Evolutionary conservation across 35 echinoderm and acorn worm genomes (phyloP).

Genomic region (Ophiothrix spiculata): DNA sequence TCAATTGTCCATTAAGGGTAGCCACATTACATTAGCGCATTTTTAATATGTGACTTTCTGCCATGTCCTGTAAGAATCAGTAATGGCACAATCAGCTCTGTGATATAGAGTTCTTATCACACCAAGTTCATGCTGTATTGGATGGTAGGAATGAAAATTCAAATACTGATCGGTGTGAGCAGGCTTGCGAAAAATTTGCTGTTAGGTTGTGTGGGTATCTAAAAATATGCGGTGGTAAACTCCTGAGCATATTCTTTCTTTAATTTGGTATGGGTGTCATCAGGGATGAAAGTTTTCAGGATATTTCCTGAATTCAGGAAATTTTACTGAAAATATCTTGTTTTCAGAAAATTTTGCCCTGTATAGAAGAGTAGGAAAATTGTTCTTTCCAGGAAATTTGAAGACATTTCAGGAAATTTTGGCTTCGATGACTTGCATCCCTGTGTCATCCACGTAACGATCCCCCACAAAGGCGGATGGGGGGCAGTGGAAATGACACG

Average conservation of each 20-base stretch:
- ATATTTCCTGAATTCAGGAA: too few relatives aligned
- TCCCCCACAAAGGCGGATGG: constrained; percentile 2
- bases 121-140: constrained; percentile 11
- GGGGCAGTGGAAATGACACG: background rate
- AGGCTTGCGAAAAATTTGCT: constrained; percentile 32
- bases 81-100: background rate
- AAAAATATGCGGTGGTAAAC: constrained; percentile 25
- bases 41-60: background rate
- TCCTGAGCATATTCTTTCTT: constrained; percentile 17
- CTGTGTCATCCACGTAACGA: constrained; percentile 44
- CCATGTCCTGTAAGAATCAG: background rate
- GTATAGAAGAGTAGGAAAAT: too few relatives aligned
- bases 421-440: too few relatives aligned
- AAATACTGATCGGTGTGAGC: constrained; percentile 42
- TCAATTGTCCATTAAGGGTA: background rate
- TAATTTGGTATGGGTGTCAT: constrained; percentile 6
- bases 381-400: too few relatives aligned
- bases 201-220: background rate
- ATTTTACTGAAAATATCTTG: too few relatives aligned
- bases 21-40: background rate
- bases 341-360: too few relatives aligned
- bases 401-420: too few relatives aligned
- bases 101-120: constrained; percentile 19
- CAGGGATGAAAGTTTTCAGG: too few relatives aligned
- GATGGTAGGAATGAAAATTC: constrained; percentile 17